These are phyloP conservation scores for Aegotheles bennettii DNA, from an alignment of 2,113 vertebrate genomes.

Conservation along the genomic window DNA sequence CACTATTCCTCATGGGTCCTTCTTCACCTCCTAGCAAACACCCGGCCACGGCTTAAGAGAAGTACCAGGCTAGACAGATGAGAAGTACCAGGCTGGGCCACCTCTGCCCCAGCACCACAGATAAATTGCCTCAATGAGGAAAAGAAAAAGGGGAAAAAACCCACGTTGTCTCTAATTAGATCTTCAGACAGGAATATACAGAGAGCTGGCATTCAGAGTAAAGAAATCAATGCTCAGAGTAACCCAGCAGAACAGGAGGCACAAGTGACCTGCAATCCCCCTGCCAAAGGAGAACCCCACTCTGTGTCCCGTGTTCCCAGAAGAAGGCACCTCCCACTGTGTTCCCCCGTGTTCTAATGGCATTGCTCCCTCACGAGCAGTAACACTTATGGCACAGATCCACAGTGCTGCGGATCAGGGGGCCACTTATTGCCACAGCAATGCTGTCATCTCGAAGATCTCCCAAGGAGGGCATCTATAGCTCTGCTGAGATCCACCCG, in stretches of 20 bases:
- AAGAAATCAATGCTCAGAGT: neutral
- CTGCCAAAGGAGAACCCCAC: neutral
- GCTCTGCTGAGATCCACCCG: neutral
- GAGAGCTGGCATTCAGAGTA: neutral
- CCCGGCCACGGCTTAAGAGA: neutral
- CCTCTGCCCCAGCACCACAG: neutral
- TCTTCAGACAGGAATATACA: neutral
- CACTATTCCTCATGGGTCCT: neutral
- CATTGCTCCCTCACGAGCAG: neutral
- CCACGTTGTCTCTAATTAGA: neutral
- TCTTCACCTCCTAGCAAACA: neutral
- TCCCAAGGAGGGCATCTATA: neutral
- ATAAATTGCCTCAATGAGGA: neutral
- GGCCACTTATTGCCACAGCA: neutral
- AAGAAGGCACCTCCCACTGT: neutral
- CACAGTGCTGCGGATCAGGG: neutral
- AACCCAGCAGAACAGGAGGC: neutral
- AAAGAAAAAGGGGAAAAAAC: neutral
- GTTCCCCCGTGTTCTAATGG: neutral
- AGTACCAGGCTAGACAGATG: neutral
- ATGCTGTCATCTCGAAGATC: neutral
- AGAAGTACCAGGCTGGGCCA: too few relatives aligned
- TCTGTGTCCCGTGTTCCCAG: rapidly evolving
- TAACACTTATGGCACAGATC: neutral
- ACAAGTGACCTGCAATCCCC: neutral